A percentile compares a stretch with the other conserved stretches of the same genome.
Conservation (phyloP, 2,888 invertebrate species). For the Synergus umbraculus region DNA sequence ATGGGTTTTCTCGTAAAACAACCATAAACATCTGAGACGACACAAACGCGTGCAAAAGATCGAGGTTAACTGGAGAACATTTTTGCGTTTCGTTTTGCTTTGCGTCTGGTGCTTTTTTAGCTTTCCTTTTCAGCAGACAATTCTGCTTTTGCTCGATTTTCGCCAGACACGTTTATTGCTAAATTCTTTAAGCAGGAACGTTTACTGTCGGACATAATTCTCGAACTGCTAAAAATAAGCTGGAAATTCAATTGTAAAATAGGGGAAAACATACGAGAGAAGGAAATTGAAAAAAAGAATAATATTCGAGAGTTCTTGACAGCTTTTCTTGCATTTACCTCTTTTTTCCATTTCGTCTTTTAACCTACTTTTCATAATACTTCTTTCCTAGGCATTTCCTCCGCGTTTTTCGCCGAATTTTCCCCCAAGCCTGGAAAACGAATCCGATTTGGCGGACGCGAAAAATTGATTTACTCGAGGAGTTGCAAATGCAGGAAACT, state of each 20-base stretch:
- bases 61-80: slow-evolving; percentile 46
- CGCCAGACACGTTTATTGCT: slow-evolving; percentile 16
- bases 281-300: not conserved
- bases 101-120: not conserved
- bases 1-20: slow-evolving; percentile 51
- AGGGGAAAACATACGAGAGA: not conserved
- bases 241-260: not conserved
- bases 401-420: slow-evolving; percentile 47
- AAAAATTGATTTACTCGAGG: slow-evolving; percentile 62
- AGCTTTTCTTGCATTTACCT: not conserved
- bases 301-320: not conserved
- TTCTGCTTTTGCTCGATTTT: slow-evolving; percentile 15
- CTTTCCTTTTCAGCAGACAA: slow-evolving; percentile 18
- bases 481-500: slow-evolving; percentile 59
- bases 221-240: not conserved
- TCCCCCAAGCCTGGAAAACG: slow-evolving; percentile 52
- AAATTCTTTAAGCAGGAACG: not conserved
- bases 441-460: slow-evolving; percentile 59
- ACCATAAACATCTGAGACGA: slow-evolving; percentile 48
- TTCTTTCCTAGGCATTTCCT: slow-evolving; percentile 40
- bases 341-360: not conserved
- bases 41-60: slow-evolving; percentile 46
- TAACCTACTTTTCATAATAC: slow-evolving; percentile 2
- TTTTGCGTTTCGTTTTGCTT: slow-evolving; percentile 32
- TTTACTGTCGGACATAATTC: not conserved